A percentile compares a stretch with the other conserved stretches of the same genome.
Evolutionary conservation across 2,797 vertebrate species (phyloP).

Genomic region (Buceros bicornis): DNA sequence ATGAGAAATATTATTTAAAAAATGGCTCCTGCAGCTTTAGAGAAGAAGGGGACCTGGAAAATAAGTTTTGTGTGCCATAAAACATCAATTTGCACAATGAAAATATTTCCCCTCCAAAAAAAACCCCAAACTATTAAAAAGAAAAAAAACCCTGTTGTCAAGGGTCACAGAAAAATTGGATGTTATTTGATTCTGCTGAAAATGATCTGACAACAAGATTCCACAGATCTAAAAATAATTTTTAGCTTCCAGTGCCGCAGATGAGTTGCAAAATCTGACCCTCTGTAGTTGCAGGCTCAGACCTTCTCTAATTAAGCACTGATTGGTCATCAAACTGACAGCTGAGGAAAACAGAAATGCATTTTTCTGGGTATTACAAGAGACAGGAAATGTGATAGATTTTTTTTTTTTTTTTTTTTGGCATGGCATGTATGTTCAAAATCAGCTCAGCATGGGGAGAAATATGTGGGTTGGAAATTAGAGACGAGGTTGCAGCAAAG

Average conservation of each 20-base stretch:
- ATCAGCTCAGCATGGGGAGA: neutral
- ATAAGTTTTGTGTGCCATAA: neutral
- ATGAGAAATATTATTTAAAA: neutral
- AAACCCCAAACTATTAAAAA: neutral
- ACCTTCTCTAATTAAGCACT: neutral
- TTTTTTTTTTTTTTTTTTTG: neutral
- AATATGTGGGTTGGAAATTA: neutral
- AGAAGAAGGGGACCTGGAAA: neutral
- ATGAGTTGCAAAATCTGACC: constrained; percentile 22
- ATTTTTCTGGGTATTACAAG: neutral
- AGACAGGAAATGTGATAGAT: neutral
- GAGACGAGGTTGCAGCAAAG: neutral
- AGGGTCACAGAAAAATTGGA: neutral
- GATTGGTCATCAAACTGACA: neutral
- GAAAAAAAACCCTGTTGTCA: neutral
- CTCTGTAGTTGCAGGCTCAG: neutral
- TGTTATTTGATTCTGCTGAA: neutral
- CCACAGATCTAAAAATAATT: neutral
- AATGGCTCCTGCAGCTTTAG: neutral
- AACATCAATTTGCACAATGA: neutral
- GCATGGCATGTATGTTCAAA: neutral
- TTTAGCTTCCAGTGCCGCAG: neutral
- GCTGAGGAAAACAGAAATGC: neutral
- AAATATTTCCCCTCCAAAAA: neutral
- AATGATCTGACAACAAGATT: neutral